Percentiles rank a stretch among this genome's conserved stretches.
Conservation (phyloP, 2,797 vertebrate species). For the Rhodeus uyekii region DNA sequence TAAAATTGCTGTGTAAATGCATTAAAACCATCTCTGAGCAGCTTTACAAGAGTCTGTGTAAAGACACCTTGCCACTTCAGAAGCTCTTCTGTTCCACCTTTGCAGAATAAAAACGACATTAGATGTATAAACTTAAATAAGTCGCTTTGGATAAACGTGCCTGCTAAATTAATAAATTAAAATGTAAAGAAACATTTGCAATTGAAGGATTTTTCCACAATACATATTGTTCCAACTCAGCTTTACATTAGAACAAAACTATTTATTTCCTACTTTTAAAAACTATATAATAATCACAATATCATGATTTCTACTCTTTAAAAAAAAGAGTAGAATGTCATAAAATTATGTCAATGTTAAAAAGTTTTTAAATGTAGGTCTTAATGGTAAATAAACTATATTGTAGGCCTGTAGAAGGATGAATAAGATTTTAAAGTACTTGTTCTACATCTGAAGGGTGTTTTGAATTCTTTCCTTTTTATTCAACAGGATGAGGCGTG, state of each 20-base stretch:
- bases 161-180: no score
- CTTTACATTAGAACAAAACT: background rate
- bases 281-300: background rate
- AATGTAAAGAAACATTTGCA: background rate
- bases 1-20: background rate
- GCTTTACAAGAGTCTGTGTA: background rate
- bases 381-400: background rate
- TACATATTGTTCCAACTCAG: background rate
- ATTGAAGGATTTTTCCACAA: background rate
- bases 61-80: background rate
- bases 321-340: background rate
- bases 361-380: background rate
- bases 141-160: no score
- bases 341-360: background rate
- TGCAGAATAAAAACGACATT: no score
- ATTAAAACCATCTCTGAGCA: background rate
- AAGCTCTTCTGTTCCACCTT: background rate
- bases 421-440: background rate
- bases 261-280: background rate
- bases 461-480: background rate
- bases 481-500: background rate
- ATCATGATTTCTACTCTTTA: background rate
- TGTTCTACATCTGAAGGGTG: background rate
- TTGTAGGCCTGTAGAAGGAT: no score
- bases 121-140: no score